These are phyloP conservation scores for Callosobruchus maculatus DNA, from an alignment of 2,888 invertebrate species.

Conservation along the genomic window DNA sequence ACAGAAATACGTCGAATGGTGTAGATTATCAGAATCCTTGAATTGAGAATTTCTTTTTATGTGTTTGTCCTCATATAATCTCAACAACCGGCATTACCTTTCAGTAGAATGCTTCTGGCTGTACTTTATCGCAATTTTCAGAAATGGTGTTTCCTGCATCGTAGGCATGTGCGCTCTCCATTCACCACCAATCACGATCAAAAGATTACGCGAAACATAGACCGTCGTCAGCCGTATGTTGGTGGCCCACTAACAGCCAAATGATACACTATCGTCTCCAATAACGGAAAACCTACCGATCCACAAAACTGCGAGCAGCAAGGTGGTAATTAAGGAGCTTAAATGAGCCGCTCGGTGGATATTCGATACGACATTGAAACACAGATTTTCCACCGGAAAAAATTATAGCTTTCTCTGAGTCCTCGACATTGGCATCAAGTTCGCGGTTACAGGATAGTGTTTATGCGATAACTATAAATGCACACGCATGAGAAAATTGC, in stretches of 20 bases:
- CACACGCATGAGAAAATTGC: not conserved
- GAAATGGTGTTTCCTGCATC: too few species aligned
- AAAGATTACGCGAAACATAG: not conserved
- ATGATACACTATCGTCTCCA: not conserved
- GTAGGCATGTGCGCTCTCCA: not conserved
- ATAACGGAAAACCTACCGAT: not conserved
- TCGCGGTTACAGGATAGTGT: not conserved
- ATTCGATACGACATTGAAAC: slow-evolving; percentile 11
- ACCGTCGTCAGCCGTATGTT: not conserved
- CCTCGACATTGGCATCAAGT: not conserved
- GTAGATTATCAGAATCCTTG: too few species aligned
- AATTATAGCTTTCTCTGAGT: not conserved
- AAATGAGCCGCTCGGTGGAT: not conserved
- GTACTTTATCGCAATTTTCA: too few species aligned
- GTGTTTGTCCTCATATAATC: too few species aligned
- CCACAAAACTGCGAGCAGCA: not conserved
- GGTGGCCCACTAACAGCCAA: not conserved
- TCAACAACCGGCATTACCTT: too few species aligned
- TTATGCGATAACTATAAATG: not conserved
- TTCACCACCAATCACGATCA: not conserved
- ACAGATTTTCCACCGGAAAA: slow-evolving; percentile 6
- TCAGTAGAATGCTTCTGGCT: too few species aligned
- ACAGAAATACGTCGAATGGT: too few species aligned
- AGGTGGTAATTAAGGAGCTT: not conserved
- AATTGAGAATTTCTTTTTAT: too few species aligned